Evolutionary conservation across 2,113 vertebrate species (phyloP).

Genomic region (Burhinus bistriatus): DNA sequence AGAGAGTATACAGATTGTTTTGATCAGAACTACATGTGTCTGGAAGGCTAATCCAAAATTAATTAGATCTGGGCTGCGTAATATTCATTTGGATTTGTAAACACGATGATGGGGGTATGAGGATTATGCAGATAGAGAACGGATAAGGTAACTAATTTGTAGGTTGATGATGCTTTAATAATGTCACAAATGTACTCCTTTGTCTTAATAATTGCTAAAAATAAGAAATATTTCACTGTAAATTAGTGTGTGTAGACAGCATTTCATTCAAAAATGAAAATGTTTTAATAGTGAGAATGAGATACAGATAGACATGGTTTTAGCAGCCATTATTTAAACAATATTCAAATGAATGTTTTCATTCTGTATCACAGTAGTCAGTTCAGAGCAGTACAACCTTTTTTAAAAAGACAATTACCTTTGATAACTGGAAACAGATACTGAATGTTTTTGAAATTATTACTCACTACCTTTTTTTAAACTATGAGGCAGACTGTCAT

Average conservation of each 20-base stretch:
- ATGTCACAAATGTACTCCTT: conserved; percentile 36
- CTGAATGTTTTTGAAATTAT: neutral
- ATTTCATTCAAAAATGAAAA: neutral
- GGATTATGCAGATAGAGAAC: conserved; percentile 64
- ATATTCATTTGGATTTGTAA: conserved; percentile 69
- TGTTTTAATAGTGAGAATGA: neutral
- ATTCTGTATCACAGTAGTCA: neutral
- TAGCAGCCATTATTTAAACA: neutral
- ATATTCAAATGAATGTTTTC: neutral
- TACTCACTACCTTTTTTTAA: neutral
- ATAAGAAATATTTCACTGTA: neutral
- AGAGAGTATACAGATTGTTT: conserved; percentile 62
- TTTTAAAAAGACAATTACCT: neutral
- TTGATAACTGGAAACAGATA: neutral
- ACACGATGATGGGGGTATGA: conserved; percentile 29
- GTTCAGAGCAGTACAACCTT: neutral
- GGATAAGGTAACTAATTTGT: conserved; percentile 63
- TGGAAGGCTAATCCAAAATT: conserved; percentile 69
- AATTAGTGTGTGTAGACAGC: neutral
- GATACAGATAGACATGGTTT: neutral
- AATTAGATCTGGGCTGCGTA: conserved; percentile 65
- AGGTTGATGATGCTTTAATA: conserved; percentile 56
- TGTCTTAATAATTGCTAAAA: conserved; percentile 52
- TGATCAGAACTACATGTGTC: conserved; percentile 63
- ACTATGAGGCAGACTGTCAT: neutral